Evolutionary conservation across 2,113 vertebrate genomes (phyloP), one percentile per base, ranked within the genome.

Genomic region (Plecotus auritus): DNA sequence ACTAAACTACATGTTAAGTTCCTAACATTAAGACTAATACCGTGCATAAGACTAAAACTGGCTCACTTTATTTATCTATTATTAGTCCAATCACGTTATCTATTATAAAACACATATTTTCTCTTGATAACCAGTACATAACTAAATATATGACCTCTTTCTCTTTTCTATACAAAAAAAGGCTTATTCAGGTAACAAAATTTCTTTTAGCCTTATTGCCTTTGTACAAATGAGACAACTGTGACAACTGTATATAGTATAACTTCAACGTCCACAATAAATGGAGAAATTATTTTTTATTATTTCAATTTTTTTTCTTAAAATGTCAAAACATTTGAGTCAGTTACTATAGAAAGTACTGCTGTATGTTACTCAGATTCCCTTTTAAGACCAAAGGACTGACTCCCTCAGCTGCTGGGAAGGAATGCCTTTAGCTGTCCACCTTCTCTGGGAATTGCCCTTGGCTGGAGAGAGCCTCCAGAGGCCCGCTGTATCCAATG

Each of bases 261-360:
- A 82, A 95, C 22, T 59, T 73, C 73, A 84, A 67, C 72, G 32
- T 83, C 61, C 72, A 85, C 9, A 80, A 90, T 54, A 94, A 59
- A 51, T 70, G 13, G 11, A 86, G 9, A 37, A 51, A 54, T 37
- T 72, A 30, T n/a, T 91, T 72, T 70, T 32, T 3, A 74, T 70
- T 72, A 77, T 74, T 81, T 95, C 13, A 4, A 85, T 32, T 72
- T 59, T 42, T 42, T 83, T 67, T 56, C 54, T 86, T 69, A 86
- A 83, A 91, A 84, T 67, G 54, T 37, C 37, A 51, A 80, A 93
- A 47, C 78, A 94, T 72, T 67, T 81, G 32, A 66, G 77, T 26
- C 35, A 72, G 40, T 66, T 84, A 83, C 12, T 69, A 40, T 20
- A 80, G 13, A 81, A 32, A 35, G 42, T 26, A 85, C 3, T 40